Base-by-base conservation (phyloP, 2,888 invertebrate genomes). In the Marronus borbonicus region DNA sequence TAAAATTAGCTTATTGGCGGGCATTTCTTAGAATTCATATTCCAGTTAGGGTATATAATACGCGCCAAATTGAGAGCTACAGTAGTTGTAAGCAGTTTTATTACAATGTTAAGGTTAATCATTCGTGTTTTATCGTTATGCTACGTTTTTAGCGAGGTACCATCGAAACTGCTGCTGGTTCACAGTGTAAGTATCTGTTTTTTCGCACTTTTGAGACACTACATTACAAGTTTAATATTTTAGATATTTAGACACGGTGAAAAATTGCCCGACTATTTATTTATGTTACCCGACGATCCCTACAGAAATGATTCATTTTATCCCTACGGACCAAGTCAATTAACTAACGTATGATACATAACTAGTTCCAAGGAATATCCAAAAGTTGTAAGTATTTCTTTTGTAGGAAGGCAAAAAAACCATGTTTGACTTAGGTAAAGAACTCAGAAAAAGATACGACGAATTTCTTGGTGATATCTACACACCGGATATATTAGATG, bases 161-260 rank as follows among this genome's bases (percentile, higher is more conserved):
- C 1, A 17, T 55, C 55, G 55, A 55, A 55, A 55, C 7, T 55
- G 5, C 17, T 55, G 12, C 10, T 55, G n/a, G 55, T 17, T 17
- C 55, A 55, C n/a, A 2, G 2, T 55, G 55, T 55, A 17, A 55
- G 55, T 55, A 55, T 55, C 1, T 14, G 2, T 55, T n/a, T 55
- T 17, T 3, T 39, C 10, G 31, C 7, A 5, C 10, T 39, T 39
- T 39, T 39, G 39, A 39, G 10, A 10, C 39, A 39, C 7, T 39
- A 10, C 5, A 39, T 10, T 8, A 17, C 0, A 17, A 17, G 17
- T 7, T 58, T 10, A 8, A 10, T 39, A 10, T 64, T 58, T 24
- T n/a, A 78, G 78, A 52, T 78, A 24, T 78, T 78, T 44, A 24
- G 78, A 39, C 78, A 78, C 52, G 78, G 78, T 31, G 74, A 74